Percentiles rank a stretch among this genome's conserved stretches.
These are phyloP conservation scores for Drosophila kanapiae DNA, from an alignment of 1,140 invertebrate genomes.

Conservation along the genomic window DNA sequence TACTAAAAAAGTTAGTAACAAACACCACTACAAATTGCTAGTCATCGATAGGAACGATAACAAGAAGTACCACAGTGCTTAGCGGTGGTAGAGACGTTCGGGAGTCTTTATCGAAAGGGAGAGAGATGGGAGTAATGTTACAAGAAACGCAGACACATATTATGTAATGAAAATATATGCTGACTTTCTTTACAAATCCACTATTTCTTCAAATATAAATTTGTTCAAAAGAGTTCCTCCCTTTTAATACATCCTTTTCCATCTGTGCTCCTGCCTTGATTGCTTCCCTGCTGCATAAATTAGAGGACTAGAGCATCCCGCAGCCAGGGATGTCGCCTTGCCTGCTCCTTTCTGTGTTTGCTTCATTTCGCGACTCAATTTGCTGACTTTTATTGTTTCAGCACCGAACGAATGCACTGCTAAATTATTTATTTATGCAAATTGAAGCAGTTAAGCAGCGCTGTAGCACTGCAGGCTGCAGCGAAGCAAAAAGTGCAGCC, in stretches of 20 bases:
- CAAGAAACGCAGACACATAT: too few relatives aligned
- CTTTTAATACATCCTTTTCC: constrained; percentile 9
- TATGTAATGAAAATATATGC: neutral
- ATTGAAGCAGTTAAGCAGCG: constrained; percentile 76
- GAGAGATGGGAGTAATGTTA: too few relatives aligned
- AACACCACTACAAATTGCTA: too few relatives aligned
- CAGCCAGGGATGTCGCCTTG: neutral
- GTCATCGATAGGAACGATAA: too few relatives aligned
- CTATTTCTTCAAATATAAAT: neutral
- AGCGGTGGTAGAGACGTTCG: too few relatives aligned
- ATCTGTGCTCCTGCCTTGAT: constrained; percentile 13
- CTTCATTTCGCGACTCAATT: constrained; percentile 76
- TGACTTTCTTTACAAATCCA: neutral
- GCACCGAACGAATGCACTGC: constrained; percentile 51
- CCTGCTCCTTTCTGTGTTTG: constrained; percentile 3
- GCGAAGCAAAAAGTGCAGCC: constrained; percentile 55
- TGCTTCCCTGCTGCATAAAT: constrained; percentile 66
- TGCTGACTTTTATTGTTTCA: constrained; percentile 74
- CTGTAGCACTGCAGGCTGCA: constrained; percentile 1
- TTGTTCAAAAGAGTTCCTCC: neutral
- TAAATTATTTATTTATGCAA: constrained; percentile 84
- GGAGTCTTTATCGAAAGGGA: too few relatives aligned
- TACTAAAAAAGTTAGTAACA: too few relatives aligned
- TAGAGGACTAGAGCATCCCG: constrained; percentile 31
- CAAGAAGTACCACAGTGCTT: too few relatives aligned